Conservation (phyloP, 1,140 invertebrate species). For the Trypoxylus dichotomus region DNA sequence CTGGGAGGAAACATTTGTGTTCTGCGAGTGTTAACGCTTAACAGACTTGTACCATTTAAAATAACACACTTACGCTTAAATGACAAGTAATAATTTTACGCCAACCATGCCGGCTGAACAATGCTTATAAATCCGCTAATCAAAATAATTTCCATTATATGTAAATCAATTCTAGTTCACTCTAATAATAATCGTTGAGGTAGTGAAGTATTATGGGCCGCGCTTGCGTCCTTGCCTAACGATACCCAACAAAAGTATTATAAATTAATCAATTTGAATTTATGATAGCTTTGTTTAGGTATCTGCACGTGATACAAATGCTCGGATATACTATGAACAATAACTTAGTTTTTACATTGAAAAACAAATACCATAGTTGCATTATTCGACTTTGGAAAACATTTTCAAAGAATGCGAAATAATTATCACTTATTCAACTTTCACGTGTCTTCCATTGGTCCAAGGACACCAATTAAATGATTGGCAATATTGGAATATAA, state of each 20-base stretch:
- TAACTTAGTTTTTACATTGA: neutral
- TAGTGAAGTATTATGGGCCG: neutral
- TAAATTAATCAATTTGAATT: conserved; percentile 13
- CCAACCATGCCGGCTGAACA: conserved; percentile 14
- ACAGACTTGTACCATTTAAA: conserved; percentile 16
- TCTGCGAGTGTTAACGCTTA: neutral
- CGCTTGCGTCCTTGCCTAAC: conserved; percentile 10
- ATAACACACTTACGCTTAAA: conserved; percentile 10
- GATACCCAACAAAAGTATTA: neutral
- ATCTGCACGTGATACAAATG: conserved; percentile 2
- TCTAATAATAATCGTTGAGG: conserved; percentile 16
- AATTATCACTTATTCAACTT: no score
- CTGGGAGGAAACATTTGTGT: conserved; percentile 12
- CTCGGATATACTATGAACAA: neutral
- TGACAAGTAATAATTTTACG: conserved; percentile 25
- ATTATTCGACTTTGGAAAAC: neutral
- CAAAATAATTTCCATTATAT: conserved; percentile 25
- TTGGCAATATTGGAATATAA: no score
- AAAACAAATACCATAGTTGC: neutral
- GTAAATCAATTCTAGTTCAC: conserved; percentile 21
- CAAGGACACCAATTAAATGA: no score
- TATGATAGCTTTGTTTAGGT: neutral
- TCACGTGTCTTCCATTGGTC: no score
- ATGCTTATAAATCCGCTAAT: neutral
- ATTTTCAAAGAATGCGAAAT: no score